phyloP scores from a whole-genome alignment of 2,113 vertebrate species.

The Eulacestoma nigropectus region DNA sequence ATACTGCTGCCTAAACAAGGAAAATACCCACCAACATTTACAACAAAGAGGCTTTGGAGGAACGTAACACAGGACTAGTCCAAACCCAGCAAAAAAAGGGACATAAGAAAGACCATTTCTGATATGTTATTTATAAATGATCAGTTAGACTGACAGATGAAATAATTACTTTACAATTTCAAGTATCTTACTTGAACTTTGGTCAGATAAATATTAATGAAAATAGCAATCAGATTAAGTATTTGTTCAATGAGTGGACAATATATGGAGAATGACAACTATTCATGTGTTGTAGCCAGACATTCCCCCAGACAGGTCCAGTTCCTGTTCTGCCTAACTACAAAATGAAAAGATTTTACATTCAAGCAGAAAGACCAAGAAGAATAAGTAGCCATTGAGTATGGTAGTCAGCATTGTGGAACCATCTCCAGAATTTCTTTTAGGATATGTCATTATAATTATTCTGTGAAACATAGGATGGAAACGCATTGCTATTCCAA shows the following conservation, averaged over 20 bases:
- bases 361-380: not conserved
- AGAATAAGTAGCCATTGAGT: not conserved
- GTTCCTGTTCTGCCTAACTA: not conserved
- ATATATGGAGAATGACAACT: not conserved
- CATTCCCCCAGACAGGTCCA: not conserved
- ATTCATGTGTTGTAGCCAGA: not conserved
- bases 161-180: not conserved
- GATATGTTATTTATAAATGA: not conserved
- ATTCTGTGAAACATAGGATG: not conserved
- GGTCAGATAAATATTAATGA: not conserved
- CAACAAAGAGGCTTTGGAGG: not conserved
- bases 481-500: not conserved
- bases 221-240: not conserved
- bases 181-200: not conserved
- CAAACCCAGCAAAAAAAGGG: not conserved
- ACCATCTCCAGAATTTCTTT: not conserved
- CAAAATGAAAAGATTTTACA: not conserved
- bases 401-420: not conserved
- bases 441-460: not conserved
- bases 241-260: not conserved
- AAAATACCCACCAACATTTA: not conserved
- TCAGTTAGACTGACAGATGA: not conserved
- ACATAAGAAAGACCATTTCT: not conserved
- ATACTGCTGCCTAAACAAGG: not conserved
- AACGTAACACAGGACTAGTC: not conserved